Evolutionary conservation across 2,113 vertebrate genomes (phyloP).

Genomic region (Columba janthina): DNA sequence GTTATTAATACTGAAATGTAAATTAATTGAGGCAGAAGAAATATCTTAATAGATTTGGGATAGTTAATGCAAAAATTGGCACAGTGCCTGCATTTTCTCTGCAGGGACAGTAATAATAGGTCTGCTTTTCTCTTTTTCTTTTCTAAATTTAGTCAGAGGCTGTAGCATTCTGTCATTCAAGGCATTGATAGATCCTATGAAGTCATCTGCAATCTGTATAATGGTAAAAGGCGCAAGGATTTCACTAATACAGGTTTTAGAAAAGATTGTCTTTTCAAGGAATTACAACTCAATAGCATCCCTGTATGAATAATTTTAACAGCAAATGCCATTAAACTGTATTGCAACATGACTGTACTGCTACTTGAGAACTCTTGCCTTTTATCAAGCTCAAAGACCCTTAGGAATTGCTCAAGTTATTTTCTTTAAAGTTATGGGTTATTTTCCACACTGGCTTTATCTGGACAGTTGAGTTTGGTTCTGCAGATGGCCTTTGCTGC

Average conservation of each 20-base stretch:
- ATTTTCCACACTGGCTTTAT: neutral
- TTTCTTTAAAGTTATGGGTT: neutral
- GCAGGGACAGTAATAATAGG: neutral
- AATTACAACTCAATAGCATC: neutral
- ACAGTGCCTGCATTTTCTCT: neutral
- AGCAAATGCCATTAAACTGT: neutral
- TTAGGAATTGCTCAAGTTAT: neutral
- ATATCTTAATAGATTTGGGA: neutral
- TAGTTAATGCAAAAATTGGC: conserved; percentile 39
- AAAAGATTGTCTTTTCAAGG: neutral
- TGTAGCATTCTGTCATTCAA: neutral
- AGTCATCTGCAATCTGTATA: neutral
- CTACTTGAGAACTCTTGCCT: neutral
- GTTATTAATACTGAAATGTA: neutral
- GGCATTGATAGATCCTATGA: neutral
- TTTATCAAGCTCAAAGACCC: neutral
- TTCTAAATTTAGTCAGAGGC: neutral
- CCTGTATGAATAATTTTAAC: neutral
- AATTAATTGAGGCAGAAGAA: conserved; percentile 1
- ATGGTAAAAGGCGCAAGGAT: neutral
- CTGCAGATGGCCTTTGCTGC: neutral
- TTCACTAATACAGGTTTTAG: neutral
- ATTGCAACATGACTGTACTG: neutral
- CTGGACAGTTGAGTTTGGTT: neutral
- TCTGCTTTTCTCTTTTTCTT: neutral